Conservation (phyloP, 1,140 invertebrate species). For the Achatina immaculata region DNA sequence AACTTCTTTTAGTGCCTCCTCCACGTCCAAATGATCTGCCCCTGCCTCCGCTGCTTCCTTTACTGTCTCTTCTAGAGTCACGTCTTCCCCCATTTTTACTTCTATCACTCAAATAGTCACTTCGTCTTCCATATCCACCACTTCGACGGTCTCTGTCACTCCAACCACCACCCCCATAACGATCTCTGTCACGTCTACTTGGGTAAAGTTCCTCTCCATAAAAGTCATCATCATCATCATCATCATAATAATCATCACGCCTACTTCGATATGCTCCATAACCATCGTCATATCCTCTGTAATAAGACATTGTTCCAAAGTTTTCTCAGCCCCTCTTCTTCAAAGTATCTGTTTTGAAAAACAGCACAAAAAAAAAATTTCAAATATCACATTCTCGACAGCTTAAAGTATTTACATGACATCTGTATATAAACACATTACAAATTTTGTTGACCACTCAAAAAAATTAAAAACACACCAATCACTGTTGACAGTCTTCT, state of each 20-base stretch:
- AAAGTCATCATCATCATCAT: neutral
- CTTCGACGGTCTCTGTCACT: neutral
- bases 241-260: neutral
- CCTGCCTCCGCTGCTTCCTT: neutral
- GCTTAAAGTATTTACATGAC: too few species aligned
- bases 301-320: constrained; percentile 9
- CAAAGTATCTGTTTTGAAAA: neutral
- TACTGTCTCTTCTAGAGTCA: neutral
- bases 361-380: too few species aligned
- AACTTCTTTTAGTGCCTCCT: neutral
- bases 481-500: too few species aligned
- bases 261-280: constrained; percentile 1
- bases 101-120: neutral
- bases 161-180: neutral
- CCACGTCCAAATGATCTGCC: neutral
- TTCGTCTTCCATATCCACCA: neutral
- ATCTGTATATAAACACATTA: too few species aligned
- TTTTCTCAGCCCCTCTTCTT: neutral
- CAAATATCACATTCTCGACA: too few species aligned
- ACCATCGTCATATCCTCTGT: constrained; percentile 21
- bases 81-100: neutral
- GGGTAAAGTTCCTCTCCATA: too few species aligned
- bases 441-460: too few species aligned
- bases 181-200: neutral
- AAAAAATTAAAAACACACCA: too few species aligned